Conservation (phyloP, 2,888 invertebrate genomes). For the Julus scandinavius region DNA sequence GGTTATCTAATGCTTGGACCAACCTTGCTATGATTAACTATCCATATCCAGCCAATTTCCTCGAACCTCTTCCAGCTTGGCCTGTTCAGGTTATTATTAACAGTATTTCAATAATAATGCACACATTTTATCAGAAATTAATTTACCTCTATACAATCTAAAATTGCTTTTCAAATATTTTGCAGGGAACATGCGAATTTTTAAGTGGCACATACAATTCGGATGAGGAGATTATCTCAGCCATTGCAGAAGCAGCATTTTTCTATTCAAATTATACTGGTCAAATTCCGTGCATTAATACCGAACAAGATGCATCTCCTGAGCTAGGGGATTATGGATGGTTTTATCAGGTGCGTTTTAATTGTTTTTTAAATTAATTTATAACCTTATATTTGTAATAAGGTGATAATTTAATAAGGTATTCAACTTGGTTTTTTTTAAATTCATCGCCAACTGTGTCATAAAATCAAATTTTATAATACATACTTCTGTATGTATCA, state of each 20-base stretch:
- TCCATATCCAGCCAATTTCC: constrained; percentile 86
- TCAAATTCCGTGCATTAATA: constrained; percentile 75
- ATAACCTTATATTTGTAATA: too few relatives aligned
- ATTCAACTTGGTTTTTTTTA: too few relatives aligned
- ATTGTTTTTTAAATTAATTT: too few relatives aligned
- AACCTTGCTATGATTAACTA: constrained; percentile 95
- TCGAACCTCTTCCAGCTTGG: constrained; percentile 83
- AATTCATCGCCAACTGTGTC: too few relatives aligned
- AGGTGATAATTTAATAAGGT: too few relatives aligned
- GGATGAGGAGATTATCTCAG: constrained; percentile 71
- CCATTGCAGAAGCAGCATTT: constrained; percentile 76
- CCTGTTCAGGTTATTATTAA: constrained; percentile 74
- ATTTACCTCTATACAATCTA: too few relatives aligned
- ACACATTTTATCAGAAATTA: too few relatives aligned
- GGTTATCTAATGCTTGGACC: constrained; percentile 78
- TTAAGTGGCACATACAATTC: constrained; percentile 67
- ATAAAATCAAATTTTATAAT: too few relatives aligned
- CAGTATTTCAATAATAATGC: too few relatives aligned
- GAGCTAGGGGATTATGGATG: constrained; percentile 78
- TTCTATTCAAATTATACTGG: constrained; percentile 87
- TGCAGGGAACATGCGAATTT: constrained; percentile 70
- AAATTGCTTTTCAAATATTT: constrained; percentile 35
- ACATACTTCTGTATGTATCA: too few relatives aligned
- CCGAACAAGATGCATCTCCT: constrained; percentile 70
- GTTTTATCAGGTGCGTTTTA: constrained; percentile 78